Conservation (phyloP, 2,797 vertebrate species). For the Neoniphon sammara region DNA sequence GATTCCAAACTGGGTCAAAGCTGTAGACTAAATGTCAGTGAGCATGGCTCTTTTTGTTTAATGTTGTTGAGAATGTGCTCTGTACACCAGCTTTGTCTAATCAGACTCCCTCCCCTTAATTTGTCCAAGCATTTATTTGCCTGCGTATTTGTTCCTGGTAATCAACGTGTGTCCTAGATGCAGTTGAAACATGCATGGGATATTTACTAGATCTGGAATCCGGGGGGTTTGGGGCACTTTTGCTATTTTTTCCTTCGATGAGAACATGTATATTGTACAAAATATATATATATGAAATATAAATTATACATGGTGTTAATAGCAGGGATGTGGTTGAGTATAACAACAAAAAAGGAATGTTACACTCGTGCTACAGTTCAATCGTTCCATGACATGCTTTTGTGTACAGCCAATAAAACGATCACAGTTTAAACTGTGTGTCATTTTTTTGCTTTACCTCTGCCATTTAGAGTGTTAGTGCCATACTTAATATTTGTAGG, state of each 20-base stretch:
- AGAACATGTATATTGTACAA: conserved; percentile 85
- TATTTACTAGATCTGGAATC: conserved; percentile 69
- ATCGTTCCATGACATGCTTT: conserved; percentile 83
- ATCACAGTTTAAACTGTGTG: conserved; percentile 72
- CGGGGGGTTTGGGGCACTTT: conserved; percentile 57
- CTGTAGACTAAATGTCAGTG: conserved; percentile 55
- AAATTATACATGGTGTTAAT: conserved; percentile 81
- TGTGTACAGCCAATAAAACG: conserved; percentile 86
- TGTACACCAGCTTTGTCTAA: conserved; percentile 66
- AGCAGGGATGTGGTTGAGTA: conserved; percentile 80
- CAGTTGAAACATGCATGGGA: conserved; percentile 80
- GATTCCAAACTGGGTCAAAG: conserved; percentile 44
- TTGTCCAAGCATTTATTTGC: conserved; percentile 72
- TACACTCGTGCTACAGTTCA: conserved; percentile 81
- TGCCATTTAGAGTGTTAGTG: background rate
- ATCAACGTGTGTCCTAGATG: conserved; percentile 70
- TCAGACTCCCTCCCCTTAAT: conserved; percentile 49
- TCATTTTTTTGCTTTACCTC: conserved; percentile 1
- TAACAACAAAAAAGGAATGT: conserved; percentile 78
- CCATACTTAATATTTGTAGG: too few species aligned
- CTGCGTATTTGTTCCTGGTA: conserved; percentile 71
- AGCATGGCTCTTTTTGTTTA: conserved; percentile 78
- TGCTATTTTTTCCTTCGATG: conserved; percentile 74
- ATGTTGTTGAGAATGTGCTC: conserved; percentile 74
- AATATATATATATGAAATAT: conserved; percentile 79